Base-by-base conservation (phyloP, 2,888 invertebrate genomes). In the Bembecia ichneumoniformis region DNA sequence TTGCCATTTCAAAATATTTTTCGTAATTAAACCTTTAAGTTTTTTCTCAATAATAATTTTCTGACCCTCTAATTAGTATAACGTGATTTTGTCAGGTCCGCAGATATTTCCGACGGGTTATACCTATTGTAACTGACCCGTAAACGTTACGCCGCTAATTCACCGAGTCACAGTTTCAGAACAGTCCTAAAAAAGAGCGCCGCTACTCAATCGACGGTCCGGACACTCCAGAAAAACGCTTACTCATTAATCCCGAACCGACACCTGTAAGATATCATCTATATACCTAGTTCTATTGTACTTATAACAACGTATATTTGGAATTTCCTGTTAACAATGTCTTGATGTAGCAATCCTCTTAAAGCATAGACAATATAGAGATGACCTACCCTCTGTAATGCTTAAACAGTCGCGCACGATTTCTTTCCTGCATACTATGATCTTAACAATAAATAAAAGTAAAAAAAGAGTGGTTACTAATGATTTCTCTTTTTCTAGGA, bases 401-500 rank as follows among this genome's bases (percentile, higher is more conserved):
- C 7, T 28, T 28, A 28, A 28, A 2, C 9, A 7, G 28, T 28
- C 5, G 28, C 9, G 28, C 28, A 28, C 28, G 28, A 28, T 28
- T 28, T 28, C 9, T 28, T 28, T 28, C 7, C 20, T 28, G 20
- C 20, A 28, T 28, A 28, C 1, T 17, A 17, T 17, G 20, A 20
- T 28, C 2, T 7, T 28, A 28, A 9, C 28, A 28, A 9, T 28
- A 28, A 28, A 4, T 28, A 28, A 28, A 28, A 7, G 9, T 28
- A 28, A 17, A 44, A 17, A 10, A 9, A 13, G 14, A 44, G 11
- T 44, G 66, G 66, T 65, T 58, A 75, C 72, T 81, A 79, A 82
- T 75, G 57, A 72, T 74, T 70, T 83, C 66, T 83, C 72, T 83
- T 76, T 80, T 88, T 88, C 74, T 87, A 90, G 89, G 90, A 90